Conservation (phyloP, 1,140 invertebrate genomes). For the Drosophila trapezifrons region DNA sequence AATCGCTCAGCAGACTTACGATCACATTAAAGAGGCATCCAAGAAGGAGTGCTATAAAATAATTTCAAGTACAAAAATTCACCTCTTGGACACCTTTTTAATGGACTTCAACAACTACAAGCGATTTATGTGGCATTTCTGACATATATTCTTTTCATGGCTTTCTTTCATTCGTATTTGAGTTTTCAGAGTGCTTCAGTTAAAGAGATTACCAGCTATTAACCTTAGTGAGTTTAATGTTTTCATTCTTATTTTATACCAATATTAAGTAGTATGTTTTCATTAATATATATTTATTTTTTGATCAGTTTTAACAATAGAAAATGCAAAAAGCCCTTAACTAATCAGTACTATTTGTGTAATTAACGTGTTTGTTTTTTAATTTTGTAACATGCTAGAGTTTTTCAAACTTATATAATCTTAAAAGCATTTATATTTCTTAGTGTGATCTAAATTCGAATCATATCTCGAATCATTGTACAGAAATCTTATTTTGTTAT, state of each 20-base stretch:
- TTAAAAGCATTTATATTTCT: constrained; percentile 29
- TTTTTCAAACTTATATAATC: constrained; percentile 15
- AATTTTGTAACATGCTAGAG: constrained; percentile 38
- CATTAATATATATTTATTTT: constrained; percentile 46
- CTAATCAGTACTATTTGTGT: constrained; percentile 68
- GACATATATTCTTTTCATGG: constrained; percentile 15
- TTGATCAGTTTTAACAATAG: constrained; percentile 59
- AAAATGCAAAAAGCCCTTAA: constrained; percentile 68
- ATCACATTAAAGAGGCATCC: neutral
- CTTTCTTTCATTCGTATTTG: constrained; percentile 35
- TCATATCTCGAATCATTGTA: constrained; percentile 7
- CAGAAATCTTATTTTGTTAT: neutral
- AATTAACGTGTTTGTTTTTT: constrained; percentile 30
- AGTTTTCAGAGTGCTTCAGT: constrained; percentile 31
- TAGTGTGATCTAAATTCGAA: constrained; percentile 2
- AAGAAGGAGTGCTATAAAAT: neutral
- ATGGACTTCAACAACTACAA: neutral
- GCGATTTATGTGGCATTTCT: neutral
- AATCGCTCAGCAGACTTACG: neutral
- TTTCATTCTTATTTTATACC: constrained; percentile 11
- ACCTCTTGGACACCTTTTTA: neutral
- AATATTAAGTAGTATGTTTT: constrained; percentile 19
- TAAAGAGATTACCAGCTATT: constrained; percentile 40
- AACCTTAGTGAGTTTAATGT: constrained; percentile 19
- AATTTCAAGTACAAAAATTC: neutral